Base-by-base conservation (phyloP, 2,797 vertebrate species). In the Poecilia wingei region DNA sequence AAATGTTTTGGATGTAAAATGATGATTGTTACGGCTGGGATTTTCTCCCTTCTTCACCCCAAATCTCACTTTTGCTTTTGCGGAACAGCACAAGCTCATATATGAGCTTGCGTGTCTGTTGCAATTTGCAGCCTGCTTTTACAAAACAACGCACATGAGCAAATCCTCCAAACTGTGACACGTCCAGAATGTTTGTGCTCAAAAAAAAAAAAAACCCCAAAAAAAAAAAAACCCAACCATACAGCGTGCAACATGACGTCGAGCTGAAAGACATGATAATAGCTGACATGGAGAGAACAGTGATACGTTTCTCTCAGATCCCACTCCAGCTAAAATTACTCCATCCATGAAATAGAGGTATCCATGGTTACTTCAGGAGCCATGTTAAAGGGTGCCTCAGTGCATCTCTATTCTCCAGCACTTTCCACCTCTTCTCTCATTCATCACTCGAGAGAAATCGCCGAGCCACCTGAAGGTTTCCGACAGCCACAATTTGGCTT, bases 291-390 rank as follows among this genome's bases (percentile, higher is more conserved):
- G 74, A 72, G 81, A 78, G 85, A 86, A 91, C 83, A 80, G 55
- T 85, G 88, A 93, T 92, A 89, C 91, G 76, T 90, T 85, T 90
- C 90, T 89, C 90, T 93, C 88, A 90, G 90, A 93, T 94, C 91
- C 90, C 94, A 95, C 94, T 95, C 94, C 91, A 95, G 94, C 94
- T 94, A 93, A 94, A 95, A 95, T 95, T 91, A 95, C 94, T 94
- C 94, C 90, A 93, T 93, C 94, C 92, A 92, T 92, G 95, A 94
- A 95, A 94, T 91, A 91, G 88, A 93, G 93, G 96, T 96, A 95
- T 95, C 96, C 95, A 96, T 95, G 95, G 95, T 95, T 95, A 96
- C 96, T 93, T 89, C 94, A 95, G 94, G 93, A 95, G 93, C 94
- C 93, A 90, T 91, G 93, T 92, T 94, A 92, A 93, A 92, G 87